Percentiles rank a stretch among this genome's conserved stretches.
Conservation (phyloP, 2,888 invertebrate species). For the Copidosoma aretas region DNA sequence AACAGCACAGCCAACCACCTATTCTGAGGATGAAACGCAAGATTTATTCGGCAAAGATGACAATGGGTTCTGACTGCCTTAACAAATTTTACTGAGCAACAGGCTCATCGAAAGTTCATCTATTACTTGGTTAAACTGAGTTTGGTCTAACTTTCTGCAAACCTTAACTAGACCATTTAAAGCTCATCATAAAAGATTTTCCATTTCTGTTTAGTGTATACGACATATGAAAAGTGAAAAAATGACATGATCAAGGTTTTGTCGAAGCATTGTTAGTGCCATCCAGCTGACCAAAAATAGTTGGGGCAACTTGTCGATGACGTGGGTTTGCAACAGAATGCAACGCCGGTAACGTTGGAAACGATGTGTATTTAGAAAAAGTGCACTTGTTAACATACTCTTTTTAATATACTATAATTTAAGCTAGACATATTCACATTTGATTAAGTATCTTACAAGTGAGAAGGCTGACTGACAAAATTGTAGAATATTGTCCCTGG, state of each 20-base stretch:
- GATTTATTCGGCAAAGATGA: slow-evolving; percentile 88
- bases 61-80: slow-evolving; percentile 83
- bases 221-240: slow-evolving; percentile 66
- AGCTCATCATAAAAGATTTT: slow-evolving; percentile 6
- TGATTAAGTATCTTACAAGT: no score
- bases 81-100: slow-evolving; percentile 77
- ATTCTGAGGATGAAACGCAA: slow-evolving; percentile 80
- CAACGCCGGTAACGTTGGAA: slow-evolving; percentile 55
- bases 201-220: slow-evolving; percentile 51
- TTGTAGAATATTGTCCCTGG: no score
- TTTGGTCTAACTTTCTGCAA: slow-evolving; percentile 3
- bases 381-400: no score
- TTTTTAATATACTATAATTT: no score
- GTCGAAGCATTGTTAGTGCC: slow-evolving; percentile 80
- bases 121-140: slow-evolving; percentile 52
- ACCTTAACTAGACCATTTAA: neutral
- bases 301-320: no score
- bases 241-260: slow-evolving; percentile 83
- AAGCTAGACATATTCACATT: no score
- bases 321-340: slow-evolving; percentile 72
- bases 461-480: no score
- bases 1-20: slow-evolving; percentile 78
- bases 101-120: slow-evolving; percentile 64
- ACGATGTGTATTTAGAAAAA: neutral
- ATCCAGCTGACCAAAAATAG: slow-evolving; percentile 83